These are phyloP conservation scores for Aleiodes sp. DNA, from an alignment of 1,140 invertebrate species.

Conservation along the genomic window DNA sequence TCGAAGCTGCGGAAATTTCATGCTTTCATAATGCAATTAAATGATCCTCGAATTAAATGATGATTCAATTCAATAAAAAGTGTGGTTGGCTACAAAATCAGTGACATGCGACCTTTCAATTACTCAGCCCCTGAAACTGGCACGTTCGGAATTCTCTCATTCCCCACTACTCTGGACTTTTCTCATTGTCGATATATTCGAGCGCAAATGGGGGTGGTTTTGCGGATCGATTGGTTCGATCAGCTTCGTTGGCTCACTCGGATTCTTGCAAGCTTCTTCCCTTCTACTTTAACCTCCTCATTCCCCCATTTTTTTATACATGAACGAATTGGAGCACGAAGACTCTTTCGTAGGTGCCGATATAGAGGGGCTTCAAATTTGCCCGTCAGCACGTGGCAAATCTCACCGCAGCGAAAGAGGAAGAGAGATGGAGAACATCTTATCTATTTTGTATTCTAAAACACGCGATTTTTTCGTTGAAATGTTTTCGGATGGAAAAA, in stretches of 20 bases:
- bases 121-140: slow-evolving; percentile 34
- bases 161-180: not conserved
- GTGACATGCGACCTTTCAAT: slow-evolving; percentile 37
- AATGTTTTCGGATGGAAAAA: not conserved
- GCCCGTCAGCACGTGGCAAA: slow-evolving; percentile 28
- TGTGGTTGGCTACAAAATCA: slow-evolving; percentile 1
- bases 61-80: not conserved
- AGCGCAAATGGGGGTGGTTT: slow-evolving; percentile 22
- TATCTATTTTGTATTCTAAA: slow-evolving; percentile 1
- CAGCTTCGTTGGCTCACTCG: slow-evolving; percentile 2
- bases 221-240: slow-evolving; percentile 34
- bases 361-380: slow-evolving; percentile 29
- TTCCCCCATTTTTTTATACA: not conserved
- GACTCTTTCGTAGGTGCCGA: slow-evolving; percentile 23
- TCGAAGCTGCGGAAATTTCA: no score
- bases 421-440: no score
- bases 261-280: slow-evolving; percentile 19
- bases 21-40: no score
- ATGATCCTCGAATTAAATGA: not conserved
- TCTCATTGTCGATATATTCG: slow-evolving; percentile 4
- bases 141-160: slow-evolving; percentile 11
- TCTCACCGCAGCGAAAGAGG: not conserved
- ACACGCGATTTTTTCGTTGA: not conserved
- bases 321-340: slow-evolving; percentile 41
- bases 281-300: not conserved